phyloP scores from a whole-genome alignment of 2,113 vertebrate genomes.

The Oenanthe oenanthe region DNA sequence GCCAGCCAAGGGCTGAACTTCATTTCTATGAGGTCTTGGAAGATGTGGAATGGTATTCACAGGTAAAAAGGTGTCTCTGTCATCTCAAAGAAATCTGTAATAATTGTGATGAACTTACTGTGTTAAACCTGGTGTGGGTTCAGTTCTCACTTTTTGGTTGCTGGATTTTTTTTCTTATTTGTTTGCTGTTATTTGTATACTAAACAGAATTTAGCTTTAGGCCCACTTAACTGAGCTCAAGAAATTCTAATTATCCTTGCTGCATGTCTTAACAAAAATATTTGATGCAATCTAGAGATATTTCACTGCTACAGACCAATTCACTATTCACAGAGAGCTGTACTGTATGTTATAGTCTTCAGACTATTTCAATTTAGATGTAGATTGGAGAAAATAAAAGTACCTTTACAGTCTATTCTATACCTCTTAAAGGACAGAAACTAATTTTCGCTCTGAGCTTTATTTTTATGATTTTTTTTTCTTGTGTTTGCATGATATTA shows the following conservation, averaged over 20 bases:
- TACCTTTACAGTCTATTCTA: background rate
- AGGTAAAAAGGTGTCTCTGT: conserved; percentile 11
- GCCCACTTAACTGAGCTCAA: background rate
- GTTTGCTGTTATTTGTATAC: background rate
- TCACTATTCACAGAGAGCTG: background rate
- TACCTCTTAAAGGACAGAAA: conserved; percentile 1
- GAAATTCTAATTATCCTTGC: background rate
- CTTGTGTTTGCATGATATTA: conserved; percentile 4
- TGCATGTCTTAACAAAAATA: background rate
- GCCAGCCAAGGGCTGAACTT: background rate
- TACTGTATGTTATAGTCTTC: background rate
- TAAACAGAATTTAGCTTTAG: background rate
- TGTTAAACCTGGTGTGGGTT: background rate
- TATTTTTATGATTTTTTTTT: background rate
- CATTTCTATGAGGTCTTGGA: background rate
- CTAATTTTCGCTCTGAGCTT: background rate
- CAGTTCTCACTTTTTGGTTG: background rate
- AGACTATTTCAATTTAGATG: conserved; percentile 34
- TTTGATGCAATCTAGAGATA: background rate
- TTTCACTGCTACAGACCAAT: background rate
- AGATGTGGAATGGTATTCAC: conserved; percentile 1
- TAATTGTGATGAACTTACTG: background rate
- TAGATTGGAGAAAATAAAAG: background rate
- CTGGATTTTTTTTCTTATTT: background rate
- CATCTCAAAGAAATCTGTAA: background rate